Percentiles rank a stretch among this genome's conserved stretches.
Evolutionary conservation across 2,888 invertebrate species (phyloP).

Genomic region (Luffia ferchaultella): DNA sequence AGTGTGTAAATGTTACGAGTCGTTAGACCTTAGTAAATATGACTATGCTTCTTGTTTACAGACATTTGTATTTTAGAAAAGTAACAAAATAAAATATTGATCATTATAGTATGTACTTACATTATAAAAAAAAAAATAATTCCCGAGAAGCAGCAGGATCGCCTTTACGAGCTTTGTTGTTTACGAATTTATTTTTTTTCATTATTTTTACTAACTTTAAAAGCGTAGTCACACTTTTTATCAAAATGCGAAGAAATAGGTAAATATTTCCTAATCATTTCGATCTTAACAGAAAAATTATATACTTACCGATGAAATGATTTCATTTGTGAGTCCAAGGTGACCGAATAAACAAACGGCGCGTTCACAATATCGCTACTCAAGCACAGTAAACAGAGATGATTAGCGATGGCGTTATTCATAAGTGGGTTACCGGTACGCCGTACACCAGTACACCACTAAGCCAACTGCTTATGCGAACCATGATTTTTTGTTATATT

Average conservation of each 20-base stretch:
- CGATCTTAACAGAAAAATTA: too few species aligned
- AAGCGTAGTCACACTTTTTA: too few species aligned
- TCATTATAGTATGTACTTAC: too few species aligned
- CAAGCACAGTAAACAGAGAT: constrained; percentile 4
- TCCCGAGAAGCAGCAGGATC: too few species aligned
- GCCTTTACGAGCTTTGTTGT: too few species aligned
- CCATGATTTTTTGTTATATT: not conserved
- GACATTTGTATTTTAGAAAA: not conserved
- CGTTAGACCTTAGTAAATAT: not conserved
- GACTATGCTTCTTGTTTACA: not conserved
- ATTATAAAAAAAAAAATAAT: too few species aligned
- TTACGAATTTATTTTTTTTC: too few species aligned
- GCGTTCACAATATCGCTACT: constrained; percentile 4
- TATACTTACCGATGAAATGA: too few species aligned
- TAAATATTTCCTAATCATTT: too few species aligned
- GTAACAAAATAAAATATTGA: too few species aligned
- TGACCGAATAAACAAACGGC: not conserved
- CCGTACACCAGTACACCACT: constrained; percentile 4
- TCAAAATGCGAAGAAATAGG: too few species aligned
- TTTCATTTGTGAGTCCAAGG: not conserved
- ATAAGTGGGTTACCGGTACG: constrained; percentile 10
- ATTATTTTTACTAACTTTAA: too few species aligned
- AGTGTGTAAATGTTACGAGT: constrained; percentile 1
- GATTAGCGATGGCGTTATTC: constrained; percentile 10
- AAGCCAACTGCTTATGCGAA: not conserved